Base-by-base conservation (phyloP, 2,797 vertebrate genomes). In the Lindbergichthys nudifrons region DNA sequence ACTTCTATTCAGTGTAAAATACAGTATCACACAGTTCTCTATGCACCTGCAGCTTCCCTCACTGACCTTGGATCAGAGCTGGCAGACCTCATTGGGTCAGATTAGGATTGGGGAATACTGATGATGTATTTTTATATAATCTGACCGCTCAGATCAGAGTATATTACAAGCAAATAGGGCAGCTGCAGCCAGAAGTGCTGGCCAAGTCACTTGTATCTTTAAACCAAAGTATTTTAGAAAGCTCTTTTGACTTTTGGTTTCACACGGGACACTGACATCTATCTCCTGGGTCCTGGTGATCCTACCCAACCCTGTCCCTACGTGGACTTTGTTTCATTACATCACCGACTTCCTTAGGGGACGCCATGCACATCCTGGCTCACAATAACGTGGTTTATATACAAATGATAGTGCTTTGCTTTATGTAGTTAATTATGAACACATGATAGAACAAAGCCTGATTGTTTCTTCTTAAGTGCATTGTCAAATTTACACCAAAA, bases 31-130 rank as follows among this genome's bases (percentile, higher is more conserved):
- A 74, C 43, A 42, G n/a, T 8, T 54, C 63, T 14, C 21, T 57
- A 32, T 8, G 18, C 73, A 89, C 80, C 72, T 89, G 77, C 84
- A 85, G 77, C 52, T 73, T 75, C 56, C 63, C 41, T 57, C 42
- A 0, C 78, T 83, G 83, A 88, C 87, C 88, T 87, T 56, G 67
- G 75, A 65, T 84, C 63, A 75, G 58, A 76, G 50, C 26, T 63
- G 64, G 50, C 52, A 57, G 71, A 70, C 26, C 41, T 81, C 36
- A 32, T 45, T 10, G 10, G 30, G 23, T 81, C 67, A 70, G 78
- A 57, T 82, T 73, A 64, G 75, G 21, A 61, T 42, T 51, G 39
- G 13, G 61, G 23, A 74, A 65, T 23, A 73, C 16, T 26, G 65
- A 56, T 56, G 57, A 54, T 46, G 69, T 50, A 30, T 69, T 70